Base-by-base conservation (phyloP, 2,888 invertebrate genomes). In the Noctua janthe region DNA sequence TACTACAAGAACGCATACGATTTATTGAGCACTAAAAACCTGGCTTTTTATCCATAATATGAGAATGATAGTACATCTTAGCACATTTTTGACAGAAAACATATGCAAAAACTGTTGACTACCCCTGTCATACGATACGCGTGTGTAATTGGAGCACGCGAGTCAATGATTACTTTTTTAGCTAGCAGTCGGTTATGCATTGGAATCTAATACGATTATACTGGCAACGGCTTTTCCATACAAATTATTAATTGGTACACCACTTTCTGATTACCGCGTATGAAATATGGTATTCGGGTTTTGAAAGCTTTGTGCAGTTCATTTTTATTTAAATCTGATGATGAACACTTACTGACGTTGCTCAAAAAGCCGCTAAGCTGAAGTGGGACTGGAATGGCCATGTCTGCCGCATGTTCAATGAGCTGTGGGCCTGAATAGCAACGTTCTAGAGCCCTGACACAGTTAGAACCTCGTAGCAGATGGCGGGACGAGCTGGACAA, bases 131-230 rank as follows among this genome's bases (percentile, higher is more conserved):
- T 71, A 71, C 10, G 43, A 71, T 74, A 81, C 73, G 66, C 56
- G 66, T 71, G 66, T 78, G 78, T 81, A 89, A 87, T 87, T 79
- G 76, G 72, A 84, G 80, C 87, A 83, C 82, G 85, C 82, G 74
- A 89, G 74, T 51, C 78, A 86, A 85, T 82, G 59, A 78, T 79
- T 83, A 76, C 47, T 87, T 86, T 87, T 88, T 89, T 82, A 84
- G 76, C 74, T 29, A 80, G 69, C 39, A 51, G 74, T 74, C 74
- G 76, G 80, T 76, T 81, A 83, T 83, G 85, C 80, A 80, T 82
- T 83, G 84, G 84, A 85, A 88, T 89, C 73, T 76, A 66, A 69
- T 70, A 72, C 76, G 83, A 89, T 85, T 84, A 76, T 70, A 74
- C 29, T 56, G 47, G 39, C 59, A 67, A 72, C 56, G 39, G 69